These are phyloP conservation scores for Aspiorhynchus laticeps DNA, from an alignment of 2,113 vertebrate genomes.

Conservation along the genomic window DNA sequence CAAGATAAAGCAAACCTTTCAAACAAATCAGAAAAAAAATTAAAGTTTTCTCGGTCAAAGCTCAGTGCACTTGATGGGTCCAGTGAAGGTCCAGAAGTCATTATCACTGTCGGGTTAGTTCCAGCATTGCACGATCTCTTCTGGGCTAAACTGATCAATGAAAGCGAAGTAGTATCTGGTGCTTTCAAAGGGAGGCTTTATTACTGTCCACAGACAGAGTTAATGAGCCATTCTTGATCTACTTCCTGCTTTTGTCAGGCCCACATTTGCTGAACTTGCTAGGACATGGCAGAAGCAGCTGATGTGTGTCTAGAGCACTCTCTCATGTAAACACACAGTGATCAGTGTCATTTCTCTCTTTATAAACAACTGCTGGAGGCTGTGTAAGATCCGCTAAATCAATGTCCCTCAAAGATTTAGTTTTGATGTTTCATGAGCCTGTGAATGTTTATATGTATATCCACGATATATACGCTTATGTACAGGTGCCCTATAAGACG, in stretches of 20 bases:
- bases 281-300: constrained; percentile 37
- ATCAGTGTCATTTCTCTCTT: constrained; percentile 13
- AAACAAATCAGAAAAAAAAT: neutral
- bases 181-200: neutral
- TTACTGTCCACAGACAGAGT: too few relatives aligned
- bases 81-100: neutral
- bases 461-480: too few relatives aligned
- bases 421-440: too few relatives aligned
- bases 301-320: neutral
- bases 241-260: too few relatives aligned
- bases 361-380: neutral
- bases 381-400: neutral
- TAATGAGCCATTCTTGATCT: too few relatives aligned
- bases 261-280: too few relatives aligned
- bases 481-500: too few relatives aligned
- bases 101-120: too few relatives aligned
- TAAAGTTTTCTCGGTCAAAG: neutral
- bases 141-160: neutral
- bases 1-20: neutral
- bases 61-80: neutral
- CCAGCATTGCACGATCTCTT: neutral
- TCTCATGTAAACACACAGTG: neutral
- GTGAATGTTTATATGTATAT: too few relatives aligned
- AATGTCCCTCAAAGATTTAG: neutral
- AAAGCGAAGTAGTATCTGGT: neutral